Evolutionary conservation across 2,888 invertebrate genomes (phyloP).

Genomic region (Heteropelma amictum): DNA sequence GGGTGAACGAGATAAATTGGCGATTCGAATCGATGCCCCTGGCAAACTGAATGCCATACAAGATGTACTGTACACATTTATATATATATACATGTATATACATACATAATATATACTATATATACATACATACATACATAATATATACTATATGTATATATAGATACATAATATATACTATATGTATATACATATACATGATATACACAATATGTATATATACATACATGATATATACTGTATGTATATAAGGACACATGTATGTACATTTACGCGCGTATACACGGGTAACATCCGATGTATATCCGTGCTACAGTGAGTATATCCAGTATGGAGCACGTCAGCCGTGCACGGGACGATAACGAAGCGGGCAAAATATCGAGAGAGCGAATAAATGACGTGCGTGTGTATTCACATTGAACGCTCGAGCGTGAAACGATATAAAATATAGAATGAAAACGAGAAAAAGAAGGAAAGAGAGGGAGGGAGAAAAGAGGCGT

Average conservation of each 20-base stretch:
- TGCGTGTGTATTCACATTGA: slow-evolving; percentile 65
- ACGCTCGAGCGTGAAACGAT: slow-evolving; percentile 69
- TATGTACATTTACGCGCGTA: too few species aligned
- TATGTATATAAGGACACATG: too few species aligned
- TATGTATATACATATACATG: too few species aligned
- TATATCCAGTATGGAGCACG: slow-evolving; percentile 23
- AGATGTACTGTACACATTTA: not conserved
- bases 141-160: too few species aligned
- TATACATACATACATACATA: not conserved
- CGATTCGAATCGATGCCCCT: slow-evolving; percentile 49
- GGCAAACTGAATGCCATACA: slow-evolving; percentile 24
- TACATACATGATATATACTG: too few species aligned
- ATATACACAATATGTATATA: slow-evolving; percentile 54
- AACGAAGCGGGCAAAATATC: slow-evolving; percentile 65
- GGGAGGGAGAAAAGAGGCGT: not conserved
- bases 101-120: not conserved
- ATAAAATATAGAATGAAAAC: slow-evolving; percentile 61
- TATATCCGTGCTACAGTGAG: too few species aligned
- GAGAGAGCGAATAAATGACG: slow-evolving; percentile 66
- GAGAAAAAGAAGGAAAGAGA: slow-evolving; percentile 1
- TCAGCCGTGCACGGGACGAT: slow-evolving; percentile 45
- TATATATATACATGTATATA: not conserved
- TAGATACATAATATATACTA: too few species aligned
- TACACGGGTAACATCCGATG: too few species aligned
- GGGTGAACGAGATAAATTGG: slow-evolving; percentile 50